These are phyloP conservation scores for Otus scops DNA, from an alignment of 2,797 vertebrate genomes.

Conservation along the genomic window DNA sequence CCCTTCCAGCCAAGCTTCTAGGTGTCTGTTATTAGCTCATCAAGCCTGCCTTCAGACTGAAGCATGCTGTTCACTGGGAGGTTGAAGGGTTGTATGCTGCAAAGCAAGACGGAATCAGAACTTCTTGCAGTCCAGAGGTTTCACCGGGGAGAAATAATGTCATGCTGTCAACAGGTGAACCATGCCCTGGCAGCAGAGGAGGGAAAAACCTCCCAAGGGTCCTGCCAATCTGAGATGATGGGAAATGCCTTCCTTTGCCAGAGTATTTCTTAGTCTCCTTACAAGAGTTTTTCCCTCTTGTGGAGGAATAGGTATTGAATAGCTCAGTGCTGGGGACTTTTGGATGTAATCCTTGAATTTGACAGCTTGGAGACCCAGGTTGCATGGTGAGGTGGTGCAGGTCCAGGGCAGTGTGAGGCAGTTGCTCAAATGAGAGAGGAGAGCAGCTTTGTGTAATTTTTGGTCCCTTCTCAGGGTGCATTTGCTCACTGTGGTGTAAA, in stretches of 20 bases:
- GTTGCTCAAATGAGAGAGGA: neutral
- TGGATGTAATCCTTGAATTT: neutral
- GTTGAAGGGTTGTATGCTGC: neutral
- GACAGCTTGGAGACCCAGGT: neutral
- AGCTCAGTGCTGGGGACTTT: neutral
- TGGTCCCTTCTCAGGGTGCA: neutral
- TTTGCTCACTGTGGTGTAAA: neutral
- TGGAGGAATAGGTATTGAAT: neutral
- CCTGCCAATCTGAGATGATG: neutral
- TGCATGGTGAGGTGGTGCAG: neutral
- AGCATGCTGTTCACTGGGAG: neutral
- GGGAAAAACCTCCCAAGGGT: neutral
- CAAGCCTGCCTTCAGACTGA: neutral
- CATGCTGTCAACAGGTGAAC: neutral
- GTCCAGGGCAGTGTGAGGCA: neutral
- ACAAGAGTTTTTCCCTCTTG: neutral
- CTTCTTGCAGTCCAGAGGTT: neutral
- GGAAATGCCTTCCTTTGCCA: neutral
- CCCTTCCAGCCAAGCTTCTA: neutral
- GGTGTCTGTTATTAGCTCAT: neutral
- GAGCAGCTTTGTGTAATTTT: neutral
- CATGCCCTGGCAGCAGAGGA: neutral
- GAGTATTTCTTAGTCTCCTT: neutral
- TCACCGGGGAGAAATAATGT: neutral
- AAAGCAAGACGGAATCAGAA: neutral